phyloP scores from a whole-genome alignment of 92 coral and sea anemone genomes.

The Virgularia gustaviana region DNA sequence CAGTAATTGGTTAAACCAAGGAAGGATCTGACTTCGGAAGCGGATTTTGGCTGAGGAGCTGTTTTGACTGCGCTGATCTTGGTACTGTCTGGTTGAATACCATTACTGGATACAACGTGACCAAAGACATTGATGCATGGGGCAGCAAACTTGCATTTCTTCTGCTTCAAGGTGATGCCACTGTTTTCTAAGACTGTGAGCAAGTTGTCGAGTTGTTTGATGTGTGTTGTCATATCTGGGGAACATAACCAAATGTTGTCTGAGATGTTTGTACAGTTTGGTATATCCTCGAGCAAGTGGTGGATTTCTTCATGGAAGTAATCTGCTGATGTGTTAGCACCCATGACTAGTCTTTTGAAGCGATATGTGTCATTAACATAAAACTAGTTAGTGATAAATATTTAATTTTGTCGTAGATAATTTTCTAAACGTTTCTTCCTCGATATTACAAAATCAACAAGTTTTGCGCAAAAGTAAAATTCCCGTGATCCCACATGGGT shows the following conservation, averaged over 20 bases:
- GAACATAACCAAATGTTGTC: not conserved
- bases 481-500: too few species aligned
- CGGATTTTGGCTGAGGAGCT: not conserved
- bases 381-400: not conserved
- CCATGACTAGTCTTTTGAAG: not conserved
- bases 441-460: too few species aligned
- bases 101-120: constrained; percentile 40
- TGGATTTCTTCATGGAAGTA: not conserved
- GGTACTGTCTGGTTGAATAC: not conserved
- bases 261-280: not conserved
- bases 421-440: too few species aligned
- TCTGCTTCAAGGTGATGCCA: not conserved
- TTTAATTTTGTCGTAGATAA: not conserved
- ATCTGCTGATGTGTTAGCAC: not conserved
- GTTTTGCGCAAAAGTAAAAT: too few species aligned
- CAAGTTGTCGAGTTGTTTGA: not conserved
- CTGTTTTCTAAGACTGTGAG: not conserved
- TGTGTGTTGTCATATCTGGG: not conserved
- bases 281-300: not conserved
- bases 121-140: constrained; percentile 51
- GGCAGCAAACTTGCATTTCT: constrained; percentile 32
- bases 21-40: not conserved
- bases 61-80: not conserved
- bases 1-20: not conserved
- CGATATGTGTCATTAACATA: not conserved